Evolutionary conservation across 92 coral and sea anemone species (phyloP), one percentile per base, ranked within the genome.

Genomic region (Parazoanthus swiftii): DNA sequence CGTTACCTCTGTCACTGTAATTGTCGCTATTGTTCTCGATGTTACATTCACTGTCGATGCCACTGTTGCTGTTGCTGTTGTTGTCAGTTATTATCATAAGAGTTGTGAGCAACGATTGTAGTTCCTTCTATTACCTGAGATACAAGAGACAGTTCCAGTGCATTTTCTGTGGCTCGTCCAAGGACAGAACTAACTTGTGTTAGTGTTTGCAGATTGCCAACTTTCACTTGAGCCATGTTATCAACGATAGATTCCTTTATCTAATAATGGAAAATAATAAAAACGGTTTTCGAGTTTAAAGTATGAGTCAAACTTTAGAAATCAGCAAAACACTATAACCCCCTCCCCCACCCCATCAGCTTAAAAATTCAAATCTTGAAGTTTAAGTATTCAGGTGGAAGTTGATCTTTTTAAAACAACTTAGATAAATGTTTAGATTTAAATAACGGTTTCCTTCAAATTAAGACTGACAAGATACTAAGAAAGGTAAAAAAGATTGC

Each of bases 141-240:
- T 18, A 68, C 77, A 16, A 90, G 36, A 75, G 94, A 88, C 39
- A 95, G 90, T 33, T 95, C 94, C 35, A 70, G 79, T 26, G 98
- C 89, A 72, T 95, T 89, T 58, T 85, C 85, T 14, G 96, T 95
- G 20, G 96, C 96, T 74, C 95, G 92, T 48, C 94, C 98, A 38
- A 95, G 85, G 16, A 93, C 96, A 43, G 98, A 95, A 26, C 94
- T 91, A 38, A 95, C 91, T 85, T 95, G 98, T 26, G 95, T 95
- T 46, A 95, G 89, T 9, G 94, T 80, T 84, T 95, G 98, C 5
- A 95, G 90, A 81, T 93, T 95, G 48, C 74, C 82, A 23, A 86
- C 93, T 77, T 88, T 65, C 15, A 93, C 92, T 8, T 72, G 67
- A 58, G 79, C 85, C 83, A 93, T 88, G 42, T 90, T 88, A 44